These are phyloP conservation scores for Hydraecia micacea DNA, from an alignment of 2,888 invertebrate genomes.

Conservation along the genomic window DNA sequence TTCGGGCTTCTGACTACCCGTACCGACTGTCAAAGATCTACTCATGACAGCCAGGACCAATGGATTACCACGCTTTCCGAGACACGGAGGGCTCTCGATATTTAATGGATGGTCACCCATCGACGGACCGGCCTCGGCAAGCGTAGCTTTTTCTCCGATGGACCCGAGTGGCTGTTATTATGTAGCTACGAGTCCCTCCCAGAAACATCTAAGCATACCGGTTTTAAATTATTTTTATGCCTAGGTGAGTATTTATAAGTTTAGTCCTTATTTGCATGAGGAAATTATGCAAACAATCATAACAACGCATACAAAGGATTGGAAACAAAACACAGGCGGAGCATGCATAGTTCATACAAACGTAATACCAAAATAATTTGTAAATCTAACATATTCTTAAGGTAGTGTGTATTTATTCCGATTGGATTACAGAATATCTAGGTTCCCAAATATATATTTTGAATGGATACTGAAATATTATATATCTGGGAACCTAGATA, in stretches of 20 bases:
- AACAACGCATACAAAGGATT: not conserved
- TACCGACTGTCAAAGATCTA: not conserved
- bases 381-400: too few relatives aligned
- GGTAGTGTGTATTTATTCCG: too few relatives aligned
- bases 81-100: not conserved
- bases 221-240: constrained; percentile 28
- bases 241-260: constrained; percentile 26
- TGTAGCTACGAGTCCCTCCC: not conserved
- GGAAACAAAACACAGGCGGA: constrained; percentile 4
- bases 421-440: too few relatives aligned
- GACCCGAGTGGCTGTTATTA: not conserved
- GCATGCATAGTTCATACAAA: too few relatives aligned
- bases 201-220: constrained; percentile 13
- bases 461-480: too few relatives aligned
- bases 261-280: constrained; percentile 29
- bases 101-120: not conserved
- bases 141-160: not conserved
- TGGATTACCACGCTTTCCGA: not conserved
- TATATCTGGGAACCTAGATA: too few relatives aligned
- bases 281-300: constrained; percentile 9
- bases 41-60: not conserved
- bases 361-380: too few relatives aligned
- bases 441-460: too few relatives aligned
- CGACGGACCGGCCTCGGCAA: not conserved
- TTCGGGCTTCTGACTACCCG: too few relatives aligned